Evolutionary conservation across 2,797 vertebrate species (phyloP), one percentile per base, ranked within the genome.

Genomic region (Enteromius mattozi): DNA sequence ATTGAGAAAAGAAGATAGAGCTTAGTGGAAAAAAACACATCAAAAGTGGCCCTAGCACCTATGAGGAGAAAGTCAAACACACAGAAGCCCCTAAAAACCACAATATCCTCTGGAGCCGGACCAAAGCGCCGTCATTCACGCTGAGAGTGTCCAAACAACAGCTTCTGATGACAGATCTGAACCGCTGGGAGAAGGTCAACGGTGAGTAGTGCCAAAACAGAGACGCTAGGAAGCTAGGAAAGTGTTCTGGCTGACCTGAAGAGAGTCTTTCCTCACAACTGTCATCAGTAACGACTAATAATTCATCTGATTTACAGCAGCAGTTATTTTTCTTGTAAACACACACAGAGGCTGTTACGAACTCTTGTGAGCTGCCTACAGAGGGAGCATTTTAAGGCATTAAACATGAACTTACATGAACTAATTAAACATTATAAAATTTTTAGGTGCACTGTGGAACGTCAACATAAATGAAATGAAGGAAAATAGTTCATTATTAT

Each of bases 1-100:
- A 91, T 54, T 86, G 86, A 80, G 82, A 82, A 84, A 88, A 65
- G 33, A 75, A 87, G 76, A 17, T 17, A 10, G 56, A 24, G 81
- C 71, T 83, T 83, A 65, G 59, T 40, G 37, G 2, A 12, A 59
- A 69, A 83, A 77, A 54, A 69, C n/a, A 27, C 61, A 69, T 78
- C 76, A 69, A 78, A 69, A 59, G 84, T 80, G 45, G 37, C 71
- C 14, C 42, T 40, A 51, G 69, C 76, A 49, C 59, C 74, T 83
- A 77, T 42, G 70, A 76, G 45, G 40, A 74, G 9, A 85, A 75
- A 86, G 21, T 37, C 78, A 81, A 66, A 69, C 65, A 80, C 78
- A 82, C 85, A 72, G 61, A 51, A 79, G 63, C 19, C 56, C 65
- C 63, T 16, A 65, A 87, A 86, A 85, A 77, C 63, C 85, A 84